These are phyloP conservation scores for Nemapogon koenigi DNA, from an alignment of 2,888 invertebrate genomes.

Conservation along the genomic window DNA sequence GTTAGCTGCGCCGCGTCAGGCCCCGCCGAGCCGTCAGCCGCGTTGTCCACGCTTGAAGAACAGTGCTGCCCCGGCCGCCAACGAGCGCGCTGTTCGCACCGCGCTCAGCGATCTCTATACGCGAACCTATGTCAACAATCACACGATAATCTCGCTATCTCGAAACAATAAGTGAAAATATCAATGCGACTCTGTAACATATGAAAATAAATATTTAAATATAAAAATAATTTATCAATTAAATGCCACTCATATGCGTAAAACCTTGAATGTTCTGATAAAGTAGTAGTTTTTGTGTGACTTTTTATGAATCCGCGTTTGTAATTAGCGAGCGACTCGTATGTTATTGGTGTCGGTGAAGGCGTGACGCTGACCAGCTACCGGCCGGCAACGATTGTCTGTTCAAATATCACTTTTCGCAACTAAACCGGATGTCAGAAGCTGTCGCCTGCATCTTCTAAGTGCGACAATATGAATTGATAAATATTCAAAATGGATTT, in stretches of 20 bases:
- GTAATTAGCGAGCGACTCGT: slow-evolving; percentile 30
- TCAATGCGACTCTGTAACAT: no score
- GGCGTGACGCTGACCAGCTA: slow-evolving; percentile 28
- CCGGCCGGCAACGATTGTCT: no score
- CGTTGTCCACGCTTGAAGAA: slow-evolving; percentile 21
- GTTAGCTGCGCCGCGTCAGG: slow-evolving; percentile 9
- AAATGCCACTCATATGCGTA: no score
- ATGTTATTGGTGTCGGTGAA: slow-evolving; percentile 25
- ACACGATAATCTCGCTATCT: no score
- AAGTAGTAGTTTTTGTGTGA: slow-evolving; percentile 27
- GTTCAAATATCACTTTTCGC: slow-evolving; percentile 21
- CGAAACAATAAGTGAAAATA: no score
- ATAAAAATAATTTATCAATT: no score
- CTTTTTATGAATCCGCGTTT: slow-evolving; percentile 23
- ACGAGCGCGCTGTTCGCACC: slow-evolving; percentile 58
- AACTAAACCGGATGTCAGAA: slow-evolving; percentile 37
- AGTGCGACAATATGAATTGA: slow-evolving; percentile 25
- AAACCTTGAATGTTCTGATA: slow-evolving; percentile 36
- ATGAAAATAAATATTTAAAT: no score
- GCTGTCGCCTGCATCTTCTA: slow-evolving; percentile 27
- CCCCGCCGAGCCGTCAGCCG: slow-evolving; percentile 6
- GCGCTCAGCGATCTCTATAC: no score
- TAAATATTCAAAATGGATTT: slow-evolving; percentile 39
- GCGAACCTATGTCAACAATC: no score
- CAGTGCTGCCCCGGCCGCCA: slow-evolving; percentile 58